Conservation (phyloP, 2,888 invertebrate species). For the Eupithecia subumbrata region DNA sequence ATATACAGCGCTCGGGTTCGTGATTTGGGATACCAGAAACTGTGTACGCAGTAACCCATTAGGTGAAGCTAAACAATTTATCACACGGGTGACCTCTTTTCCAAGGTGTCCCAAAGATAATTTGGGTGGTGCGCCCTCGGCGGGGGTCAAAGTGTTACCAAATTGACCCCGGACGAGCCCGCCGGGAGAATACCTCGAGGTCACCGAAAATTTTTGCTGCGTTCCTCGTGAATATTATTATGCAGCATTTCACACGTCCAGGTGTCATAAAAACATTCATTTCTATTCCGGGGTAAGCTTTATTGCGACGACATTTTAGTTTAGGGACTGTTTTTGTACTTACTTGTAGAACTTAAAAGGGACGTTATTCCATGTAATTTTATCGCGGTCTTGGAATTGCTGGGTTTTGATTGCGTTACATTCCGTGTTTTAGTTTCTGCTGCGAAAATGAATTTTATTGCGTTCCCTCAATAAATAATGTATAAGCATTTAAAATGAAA, state of each 20-base stretch:
- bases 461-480: conserved; percentile 6
- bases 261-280: conserved; percentile 64
- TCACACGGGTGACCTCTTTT: conserved; percentile 66
- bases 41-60: conserved; percentile 60
- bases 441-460: background rate
- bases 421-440: conserved; percentile 12
- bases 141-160: conserved; percentile 69
- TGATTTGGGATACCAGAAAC: conserved; percentile 40
- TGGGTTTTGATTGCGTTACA: conserved; percentile 27
- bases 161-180: conserved; percentile 65
- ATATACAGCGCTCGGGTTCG: conserved; percentile 17
- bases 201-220: conserved; percentile 66
- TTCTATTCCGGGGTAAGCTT: conserved; percentile 59
- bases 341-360: conserved; percentile 41
- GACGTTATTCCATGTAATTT: conserved; percentile 31
- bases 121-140: conserved; percentile 63
- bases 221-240: conserved; percentile 70
- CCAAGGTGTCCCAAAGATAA: conserved; percentile 70
- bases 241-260: conserved; percentile 63
- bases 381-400: conserved; percentile 16
- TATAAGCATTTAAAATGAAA: background rate
- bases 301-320: conserved; percentile 51
- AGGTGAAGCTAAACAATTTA: conserved; percentile 69
- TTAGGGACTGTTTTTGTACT: conserved; percentile 40
- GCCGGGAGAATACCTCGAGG: conserved; percentile 64